A percentile compares a stretch with the other conserved stretches of the same genome.
Conservation (phyloP, 2,888 invertebrate species). For the Polyommatus iphigenia region DNA sequence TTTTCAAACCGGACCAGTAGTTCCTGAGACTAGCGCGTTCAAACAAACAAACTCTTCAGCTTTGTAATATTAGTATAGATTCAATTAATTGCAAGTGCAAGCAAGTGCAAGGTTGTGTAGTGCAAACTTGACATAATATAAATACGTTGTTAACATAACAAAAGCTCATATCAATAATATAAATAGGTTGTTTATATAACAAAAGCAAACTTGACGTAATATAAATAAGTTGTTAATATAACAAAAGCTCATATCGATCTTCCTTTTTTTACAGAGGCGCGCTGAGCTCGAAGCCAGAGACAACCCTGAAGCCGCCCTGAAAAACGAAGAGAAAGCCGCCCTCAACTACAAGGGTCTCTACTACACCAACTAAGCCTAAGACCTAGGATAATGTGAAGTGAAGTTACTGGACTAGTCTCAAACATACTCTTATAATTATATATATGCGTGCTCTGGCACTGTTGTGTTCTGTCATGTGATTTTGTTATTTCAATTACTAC, state of each 20-base stretch:
- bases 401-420: slow-evolving; percentile 32
- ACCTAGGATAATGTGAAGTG: slow-evolving; percentile 36
- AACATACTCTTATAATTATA: slow-evolving; percentile 14
- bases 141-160: not conserved
- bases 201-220: not conserved
- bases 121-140: not conserved
- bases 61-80: too few relatives aligned
- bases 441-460: not conserved
- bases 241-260: not conserved
- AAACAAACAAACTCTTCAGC: too few relatives aligned
- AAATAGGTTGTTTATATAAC: not conserved
- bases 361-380: slow-evolving; percentile 65
- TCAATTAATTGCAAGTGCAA: too few relatives aligned
- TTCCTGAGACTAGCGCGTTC: too few relatives aligned
- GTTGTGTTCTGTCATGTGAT: not conserved
- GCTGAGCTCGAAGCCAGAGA: slow-evolving; percentile 77
- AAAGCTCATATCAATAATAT: not conserved
- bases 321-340: slow-evolving; percentile 66
- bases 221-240: not conserved
- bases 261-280: slow-evolving; percentile 75
- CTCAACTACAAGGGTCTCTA: slow-evolving; percentile 84
- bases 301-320: slow-evolving; percentile 73
- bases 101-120: too few relatives aligned
- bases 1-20: too few relatives aligned
- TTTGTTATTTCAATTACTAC: slow-evolving; percentile 26